These are phyloP conservation scores for Cylindroiulus punctatus DNA, from an alignment of 2,888 invertebrate species.

Conservation along the genomic window DNA sequence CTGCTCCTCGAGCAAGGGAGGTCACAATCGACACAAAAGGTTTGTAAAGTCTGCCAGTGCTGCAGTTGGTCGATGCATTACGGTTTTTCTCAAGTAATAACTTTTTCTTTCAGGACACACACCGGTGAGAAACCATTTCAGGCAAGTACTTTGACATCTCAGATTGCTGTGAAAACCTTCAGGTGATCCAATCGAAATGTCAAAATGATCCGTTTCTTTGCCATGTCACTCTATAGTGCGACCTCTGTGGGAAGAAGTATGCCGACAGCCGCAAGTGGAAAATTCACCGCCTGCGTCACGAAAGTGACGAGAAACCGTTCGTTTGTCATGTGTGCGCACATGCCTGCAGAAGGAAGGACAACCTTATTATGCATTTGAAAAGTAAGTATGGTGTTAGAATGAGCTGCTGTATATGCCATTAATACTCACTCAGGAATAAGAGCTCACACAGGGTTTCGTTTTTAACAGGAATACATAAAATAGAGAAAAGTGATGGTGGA, in stretches of 20 bases:
- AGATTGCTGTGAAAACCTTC: not conserved
- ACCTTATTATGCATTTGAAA: conserved; percentile 59
- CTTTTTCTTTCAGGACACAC: conserved; percentile 43
- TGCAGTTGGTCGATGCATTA: not conserved
- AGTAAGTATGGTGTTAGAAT: not conserved
- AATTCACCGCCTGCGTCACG: conserved; percentile 50
- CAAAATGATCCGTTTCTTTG: not conserved
- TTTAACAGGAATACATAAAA: conserved; percentile 16
- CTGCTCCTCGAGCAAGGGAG: conserved; percentile 42
- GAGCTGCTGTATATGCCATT: not conserved
- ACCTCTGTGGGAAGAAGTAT: conserved; percentile 50
- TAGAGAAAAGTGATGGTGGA: not conserved
- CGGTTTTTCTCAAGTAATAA: not conserved
- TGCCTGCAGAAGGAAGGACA: conserved; percentile 57
- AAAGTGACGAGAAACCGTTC: conserved; percentile 61
- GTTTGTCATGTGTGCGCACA: conserved; percentile 61
- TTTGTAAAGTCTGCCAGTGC: not conserved
- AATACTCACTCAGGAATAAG: too few species aligned
- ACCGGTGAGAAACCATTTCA: conserved; percentile 53
- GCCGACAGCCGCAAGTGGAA: conserved; percentile 55
- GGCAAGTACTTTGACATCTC: not conserved
- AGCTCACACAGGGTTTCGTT: not conserved
- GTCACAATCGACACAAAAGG: conserved; percentile 53
- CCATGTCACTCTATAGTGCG: not conserved
- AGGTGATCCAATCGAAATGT: not conserved